These are phyloP conservation scores for Meloidogyne chitwoodi DNA, from an alignment of 1,140 invertebrate genomes.

Conservation along the genomic window DNA sequence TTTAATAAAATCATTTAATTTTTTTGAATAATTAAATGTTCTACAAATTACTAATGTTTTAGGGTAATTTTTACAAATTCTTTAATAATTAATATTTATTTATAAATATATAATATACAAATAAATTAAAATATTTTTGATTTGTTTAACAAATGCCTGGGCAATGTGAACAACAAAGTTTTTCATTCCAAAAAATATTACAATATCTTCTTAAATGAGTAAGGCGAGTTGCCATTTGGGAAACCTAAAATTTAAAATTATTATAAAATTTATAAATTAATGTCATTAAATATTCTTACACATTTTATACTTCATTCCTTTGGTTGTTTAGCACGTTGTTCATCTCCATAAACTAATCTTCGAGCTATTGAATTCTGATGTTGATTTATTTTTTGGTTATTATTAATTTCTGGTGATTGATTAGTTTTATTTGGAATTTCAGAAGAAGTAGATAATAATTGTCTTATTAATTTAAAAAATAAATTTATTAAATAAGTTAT, in stretches of 20 bases:
- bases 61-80: too few relatives aligned
- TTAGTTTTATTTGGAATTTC: background rate
- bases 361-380: background rate
- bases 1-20: too few relatives aligned
- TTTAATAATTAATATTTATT: too few relatives aligned
- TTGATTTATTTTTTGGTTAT: background rate
- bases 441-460: too few relatives aligned
- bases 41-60: too few relatives aligned
- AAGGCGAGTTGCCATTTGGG: constrained; percentile 44
- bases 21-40: too few relatives aligned
- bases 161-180: constrained; percentile 55
- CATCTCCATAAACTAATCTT: constrained; percentile 9
- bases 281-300: constrained; percentile 5
- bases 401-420: background rate
- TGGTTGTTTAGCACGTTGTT: constrained; percentile 5
- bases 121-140: background rate
- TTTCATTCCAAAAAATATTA: constrained; percentile 60
- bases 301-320: constrained; percentile 7
- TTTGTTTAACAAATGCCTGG: constrained; percentile 43
- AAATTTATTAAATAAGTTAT: too few relatives aligned
- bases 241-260: constrained; percentile 33
- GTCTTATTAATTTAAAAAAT: too few relatives aligned
- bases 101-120: too few relatives aligned
- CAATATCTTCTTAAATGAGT: constrained; percentile 56
- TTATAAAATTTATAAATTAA: too few relatives aligned